A percentile compares a stretch with the other conserved stretches of the same genome.
Conservation (phyloP, 1,140 invertebrate species). For the Pantala flavescens region DNA sequence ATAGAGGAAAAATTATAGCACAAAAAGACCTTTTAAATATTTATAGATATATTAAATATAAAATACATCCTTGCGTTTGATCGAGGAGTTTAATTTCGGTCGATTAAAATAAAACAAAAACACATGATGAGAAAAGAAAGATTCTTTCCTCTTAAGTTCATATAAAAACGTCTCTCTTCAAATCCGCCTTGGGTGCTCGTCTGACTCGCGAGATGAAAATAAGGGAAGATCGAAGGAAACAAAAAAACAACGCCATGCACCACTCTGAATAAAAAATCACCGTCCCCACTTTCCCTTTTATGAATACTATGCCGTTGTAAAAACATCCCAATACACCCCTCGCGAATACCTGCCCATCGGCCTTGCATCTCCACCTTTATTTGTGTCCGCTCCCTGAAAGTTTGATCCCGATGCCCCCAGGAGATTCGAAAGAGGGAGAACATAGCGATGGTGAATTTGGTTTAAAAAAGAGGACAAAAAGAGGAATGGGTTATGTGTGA, state of each 20-base stretch:
- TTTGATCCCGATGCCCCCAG: constrained; percentile 1
- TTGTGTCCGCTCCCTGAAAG: constrained; percentile 7
- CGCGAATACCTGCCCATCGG: not conserved
- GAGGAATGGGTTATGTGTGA: not conserved
- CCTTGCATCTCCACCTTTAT: not conserved
- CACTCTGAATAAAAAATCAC: not conserved
- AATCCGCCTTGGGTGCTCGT: not conserved
- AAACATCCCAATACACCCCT: not conserved
- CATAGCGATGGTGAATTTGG: not conserved
- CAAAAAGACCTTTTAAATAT: no score
- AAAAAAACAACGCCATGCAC: constrained; percentile 1
- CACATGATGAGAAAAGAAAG: no score
- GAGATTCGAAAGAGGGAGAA: not conserved
- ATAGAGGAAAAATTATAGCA: no score
- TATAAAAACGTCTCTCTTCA: not conserved
- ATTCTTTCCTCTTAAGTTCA: no score
- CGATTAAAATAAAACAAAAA: no score
- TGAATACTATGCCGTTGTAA: not conserved
- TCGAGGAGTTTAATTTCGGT: no score
- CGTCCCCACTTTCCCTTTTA: constrained; percentile 7
- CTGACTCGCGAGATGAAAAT: not conserved
- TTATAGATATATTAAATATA: no score
- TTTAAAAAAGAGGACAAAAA: not conserved
- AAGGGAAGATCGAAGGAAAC: not conserved
- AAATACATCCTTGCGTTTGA: no score